phyloP scores from a whole-genome alignment of 2,888 invertebrate genomes.

The Tethea ocularis region DNA sequence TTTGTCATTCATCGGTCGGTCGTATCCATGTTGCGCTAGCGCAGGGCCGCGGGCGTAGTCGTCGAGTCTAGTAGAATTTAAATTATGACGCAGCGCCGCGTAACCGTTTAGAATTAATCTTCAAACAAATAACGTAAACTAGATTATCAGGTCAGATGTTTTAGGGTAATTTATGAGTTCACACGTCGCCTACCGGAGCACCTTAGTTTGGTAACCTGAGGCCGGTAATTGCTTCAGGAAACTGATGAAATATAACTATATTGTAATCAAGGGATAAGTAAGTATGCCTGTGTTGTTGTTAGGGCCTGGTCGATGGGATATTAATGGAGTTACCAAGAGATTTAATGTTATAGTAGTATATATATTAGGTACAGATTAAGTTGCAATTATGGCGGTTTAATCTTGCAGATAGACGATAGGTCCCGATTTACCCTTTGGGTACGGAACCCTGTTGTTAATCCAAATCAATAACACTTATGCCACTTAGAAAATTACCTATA shows the following conservation, averaged over 20 bases:
- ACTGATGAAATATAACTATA: slow-evolving; percentile 39
- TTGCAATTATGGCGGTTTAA: no score
- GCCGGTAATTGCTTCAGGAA: slow-evolving; percentile 32
- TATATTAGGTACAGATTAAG: neutral
- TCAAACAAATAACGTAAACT: slow-evolving; percentile 53
- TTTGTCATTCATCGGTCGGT: slow-evolving; percentile 35
- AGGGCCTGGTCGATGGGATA: neutral
- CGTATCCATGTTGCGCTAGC: slow-evolving; percentile 29
- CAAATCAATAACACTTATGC: no score
- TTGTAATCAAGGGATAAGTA: neutral
- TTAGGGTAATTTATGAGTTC: slow-evolving; percentile 51
- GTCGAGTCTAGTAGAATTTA: slow-evolving; percentile 29
- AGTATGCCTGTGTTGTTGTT: neutral
- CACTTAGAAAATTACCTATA: no score
- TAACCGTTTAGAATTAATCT: slow-evolving; percentile 41
- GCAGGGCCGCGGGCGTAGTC: slow-evolving; percentile 24
- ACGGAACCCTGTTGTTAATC: no score
- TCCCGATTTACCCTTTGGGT: no score
- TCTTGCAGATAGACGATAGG: no score
- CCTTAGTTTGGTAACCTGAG: slow-evolving; percentile 30
- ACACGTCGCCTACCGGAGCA: slow-evolving; percentile 46
- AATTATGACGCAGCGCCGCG: slow-evolving; percentile 24
- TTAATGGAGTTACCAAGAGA: neutral
- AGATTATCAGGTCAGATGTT: slow-evolving; percentile 53
- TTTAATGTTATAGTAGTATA: neutral